Evolutionary conservation across 2,113 vertebrate genomes (phyloP).

Genomic region (Tenrec ecaudatus): DNA sequence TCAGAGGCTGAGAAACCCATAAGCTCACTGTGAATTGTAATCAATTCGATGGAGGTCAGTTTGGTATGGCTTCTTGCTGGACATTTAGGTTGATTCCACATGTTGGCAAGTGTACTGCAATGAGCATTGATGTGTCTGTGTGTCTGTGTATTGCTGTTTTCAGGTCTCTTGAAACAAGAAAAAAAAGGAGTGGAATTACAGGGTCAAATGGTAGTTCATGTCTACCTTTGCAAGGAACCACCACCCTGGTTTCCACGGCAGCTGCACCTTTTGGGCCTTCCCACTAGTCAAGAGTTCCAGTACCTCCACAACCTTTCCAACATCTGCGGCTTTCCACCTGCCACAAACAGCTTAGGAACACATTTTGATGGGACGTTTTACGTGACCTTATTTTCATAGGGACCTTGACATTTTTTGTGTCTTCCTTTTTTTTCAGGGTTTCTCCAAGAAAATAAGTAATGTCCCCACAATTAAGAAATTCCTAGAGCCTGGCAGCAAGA

Average conservation of each 20-base stretch:
- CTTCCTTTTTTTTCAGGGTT: slow-evolving; percentile 85
- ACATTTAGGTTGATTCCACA: background rate
- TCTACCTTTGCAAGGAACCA: background rate
- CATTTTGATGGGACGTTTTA: background rate
- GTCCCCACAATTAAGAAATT: slow-evolving; percentile 89
- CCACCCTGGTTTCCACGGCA: background rate
- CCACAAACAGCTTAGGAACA: background rate
- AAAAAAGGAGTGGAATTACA: background rate
- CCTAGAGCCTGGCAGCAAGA: slow-evolving; percentile 92
- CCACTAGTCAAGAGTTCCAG: background rate
- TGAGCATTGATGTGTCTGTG: background rate
- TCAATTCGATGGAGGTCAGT: background rate
- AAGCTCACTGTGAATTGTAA: too few relatives aligned
- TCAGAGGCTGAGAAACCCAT: too few relatives aligned
- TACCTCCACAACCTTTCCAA: background rate
- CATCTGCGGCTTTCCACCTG: background rate
- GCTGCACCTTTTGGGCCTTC: background rate
- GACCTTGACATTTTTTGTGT: background rate
- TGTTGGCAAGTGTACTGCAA: background rate
- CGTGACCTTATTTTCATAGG: background rate
- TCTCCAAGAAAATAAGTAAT: slow-evolving; percentile 88
- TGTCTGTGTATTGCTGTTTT: background rate
- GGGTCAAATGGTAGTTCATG: background rate
- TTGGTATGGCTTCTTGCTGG: background rate
- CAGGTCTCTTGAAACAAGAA: background rate